Evolutionary conservation across 2,888 invertebrate genomes (phyloP), one percentile per base, ranked within the genome.

Genomic region (Unio pictorum): DNA sequence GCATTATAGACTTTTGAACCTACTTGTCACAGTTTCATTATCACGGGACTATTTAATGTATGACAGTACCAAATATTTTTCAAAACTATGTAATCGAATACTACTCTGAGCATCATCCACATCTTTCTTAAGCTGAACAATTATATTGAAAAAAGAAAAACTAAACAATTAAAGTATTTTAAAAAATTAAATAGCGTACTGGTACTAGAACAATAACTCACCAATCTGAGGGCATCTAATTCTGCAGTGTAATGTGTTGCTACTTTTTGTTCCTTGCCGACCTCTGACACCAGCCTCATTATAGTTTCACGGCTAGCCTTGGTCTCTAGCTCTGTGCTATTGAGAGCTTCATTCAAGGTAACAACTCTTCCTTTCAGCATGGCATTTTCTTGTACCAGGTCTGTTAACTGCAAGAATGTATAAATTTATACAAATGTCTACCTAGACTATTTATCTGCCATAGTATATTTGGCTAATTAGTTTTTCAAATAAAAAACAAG

Each of bases 291-390:
- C 30, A 90, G 84, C 63, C 90, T 81, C 86, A 88, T 86, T 65
- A 90, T 90, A 26, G 90, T 90, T 74, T 90, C 90, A 28, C 90
- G 80, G 77, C 89, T 89, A 1, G 90, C 90, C 68, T 89, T 89
- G 20, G 83, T 85, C 76, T 90, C 90, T 17, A 87, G 69, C 69
- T 90, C 89, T 4, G 86, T 85, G 68, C 84, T 84, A 61, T 81
- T 79, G 56, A 88, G 62, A 18, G 85, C 81, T 73, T 90, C 90
- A 66, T 82, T 85, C 74, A 89, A 61, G 0, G 87, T 87, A 30
- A 87, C 73, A 30, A 89, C 72, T 73, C 87, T 88, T 17, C 89
- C 89, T 72, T 86, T 88, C 64, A 90, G 77, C 78, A 87, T 81
- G 2, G 88, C 85, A 78, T 88, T 89, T 71, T 89, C 89, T 63